Evolutionary conservation across 1,140 invertebrate species (phyloP).

Genomic region (Nephotettix cincticeps): DNA sequence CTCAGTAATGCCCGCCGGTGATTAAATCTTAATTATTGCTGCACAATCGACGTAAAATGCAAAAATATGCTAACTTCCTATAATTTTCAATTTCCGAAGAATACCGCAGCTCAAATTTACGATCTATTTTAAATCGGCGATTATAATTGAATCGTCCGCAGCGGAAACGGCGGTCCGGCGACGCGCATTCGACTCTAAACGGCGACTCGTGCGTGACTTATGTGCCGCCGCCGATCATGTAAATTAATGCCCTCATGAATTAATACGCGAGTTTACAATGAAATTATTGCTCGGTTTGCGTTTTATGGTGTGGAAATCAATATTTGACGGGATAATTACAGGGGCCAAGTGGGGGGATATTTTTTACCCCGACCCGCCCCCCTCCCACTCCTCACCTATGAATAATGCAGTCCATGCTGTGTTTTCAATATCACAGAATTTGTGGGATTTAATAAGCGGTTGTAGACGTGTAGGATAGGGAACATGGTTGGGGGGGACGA

Average conservation of each 20-base stretch:
- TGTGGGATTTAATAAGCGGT: slow-evolving; percentile 10
- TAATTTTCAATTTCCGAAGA: too few species aligned
- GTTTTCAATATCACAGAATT: slow-evolving; percentile 12
- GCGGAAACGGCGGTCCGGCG: not conserved
- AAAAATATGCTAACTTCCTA: too few species aligned
- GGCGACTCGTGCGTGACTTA: not conserved
- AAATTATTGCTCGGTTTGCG: slow-evolving; percentile 6
- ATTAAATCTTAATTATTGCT: too few species aligned
- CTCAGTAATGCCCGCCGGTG: too few species aligned
- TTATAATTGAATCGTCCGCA: not conserved
- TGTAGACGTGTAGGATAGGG: too few species aligned
- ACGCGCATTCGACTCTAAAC: not conserved
- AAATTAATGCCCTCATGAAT: slow-evolving; percentile 10
- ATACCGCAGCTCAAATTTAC: too few species aligned
- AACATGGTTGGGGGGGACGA: not conserved
- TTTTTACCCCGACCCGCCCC: not conserved
- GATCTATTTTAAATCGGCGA: not conserved
- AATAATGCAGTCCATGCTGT: not conserved
- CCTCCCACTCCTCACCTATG: not conserved
- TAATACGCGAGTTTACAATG: slow-evolving; percentile 7
- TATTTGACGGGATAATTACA: slow-evolving; percentile 4
- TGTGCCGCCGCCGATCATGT: not conserved
- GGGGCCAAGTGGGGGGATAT: not conserved
- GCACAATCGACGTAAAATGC: too few species aligned
- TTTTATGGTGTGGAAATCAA: slow-evolving; percentile 10